phyloP scores from a whole-genome alignment of 2,888 invertebrate genomes.

The Andricus curvator region DNA sequence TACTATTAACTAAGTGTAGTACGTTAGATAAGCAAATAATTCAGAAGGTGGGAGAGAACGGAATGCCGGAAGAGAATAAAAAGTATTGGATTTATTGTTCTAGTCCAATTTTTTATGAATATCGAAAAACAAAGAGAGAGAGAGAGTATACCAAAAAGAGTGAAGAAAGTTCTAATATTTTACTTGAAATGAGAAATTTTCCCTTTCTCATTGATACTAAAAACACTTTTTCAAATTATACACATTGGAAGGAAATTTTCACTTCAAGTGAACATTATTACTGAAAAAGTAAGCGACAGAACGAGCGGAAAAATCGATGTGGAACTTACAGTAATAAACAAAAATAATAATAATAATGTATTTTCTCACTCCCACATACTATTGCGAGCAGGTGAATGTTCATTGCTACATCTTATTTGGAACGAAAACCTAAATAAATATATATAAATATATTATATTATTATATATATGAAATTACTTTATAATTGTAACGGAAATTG shows the following conservation, averaged over 20 bases:
- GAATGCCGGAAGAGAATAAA: conserved; percentile 36
- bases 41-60: conserved; percentile 45
- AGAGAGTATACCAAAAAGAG: conserved; percentile 38
- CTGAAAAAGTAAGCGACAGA: conserved; percentile 59
- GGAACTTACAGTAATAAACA: conserved; percentile 70
- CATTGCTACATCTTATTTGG: conserved; percentile 76
- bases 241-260: conserved; percentile 54
- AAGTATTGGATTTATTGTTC: conserved; percentile 53
- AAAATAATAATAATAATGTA: conserved; percentile 66
- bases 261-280: conserved; percentile 60
- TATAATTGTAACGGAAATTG: conserved; percentile 77
- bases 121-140: conserved; percentile 52
- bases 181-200: conserved; percentile 44
- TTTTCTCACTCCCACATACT: conserved; percentile 73
- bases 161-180: conserved; percentile 43
- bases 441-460: conserved; percentile 66
- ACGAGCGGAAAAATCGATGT: conserved; percentile 73
- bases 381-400: conserved; percentile 73
- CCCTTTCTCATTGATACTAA: conserved; percentile 28
- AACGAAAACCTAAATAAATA: conserved; percentile 69
- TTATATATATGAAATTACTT: conserved; percentile 76
- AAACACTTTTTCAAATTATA: conserved; percentile 55
- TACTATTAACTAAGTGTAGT: conserved; percentile 76
- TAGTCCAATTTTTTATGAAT: conserved; percentile 69
- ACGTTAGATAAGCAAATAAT: conserved; percentile 66